A percentile compares a stretch with the other conserved stretches of the same genome.
phyloP scores from a whole-genome alignment of 2,888 invertebrate genomes.

The Pimpla rufipes region DNA sequence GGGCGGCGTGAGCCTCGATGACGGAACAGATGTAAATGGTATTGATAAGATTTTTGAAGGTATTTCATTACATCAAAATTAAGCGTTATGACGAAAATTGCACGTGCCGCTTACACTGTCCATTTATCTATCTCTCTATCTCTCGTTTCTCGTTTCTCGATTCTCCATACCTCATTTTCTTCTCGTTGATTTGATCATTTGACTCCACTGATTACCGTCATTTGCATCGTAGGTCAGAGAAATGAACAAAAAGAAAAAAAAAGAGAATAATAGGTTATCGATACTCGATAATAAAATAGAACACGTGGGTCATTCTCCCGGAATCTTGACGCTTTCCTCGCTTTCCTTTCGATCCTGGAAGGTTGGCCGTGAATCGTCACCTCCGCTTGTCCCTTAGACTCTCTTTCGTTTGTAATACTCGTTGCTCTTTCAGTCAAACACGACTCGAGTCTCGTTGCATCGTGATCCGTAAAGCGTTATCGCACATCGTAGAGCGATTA shows the following conservation, averaged over 20 bases:
- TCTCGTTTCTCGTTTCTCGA: conserved; percentile 51
- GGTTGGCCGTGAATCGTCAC: conserved; percentile 24
- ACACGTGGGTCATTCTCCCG: conserved; percentile 80
- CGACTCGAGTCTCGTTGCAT: conserved; percentile 44
- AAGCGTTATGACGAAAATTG: conserved; percentile 83
- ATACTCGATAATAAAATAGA: conserved; percentile 62
- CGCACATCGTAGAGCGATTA: conserved; percentile 51
- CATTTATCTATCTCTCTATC: conserved; percentile 64
- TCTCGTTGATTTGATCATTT: conserved; percentile 61
- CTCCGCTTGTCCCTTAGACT: conserved; percentile 46
- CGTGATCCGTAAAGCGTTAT: conserved; percentile 38
- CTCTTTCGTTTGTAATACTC: conserved; percentile 19
- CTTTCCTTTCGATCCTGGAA: conserved; percentile 25
- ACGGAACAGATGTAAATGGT: conserved; percentile 87
- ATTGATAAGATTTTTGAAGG: conserved; percentile 87
- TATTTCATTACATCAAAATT: conserved; percentile 81
- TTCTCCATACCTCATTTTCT: conserved; percentile 63
- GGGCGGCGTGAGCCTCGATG: conserved; percentile 86
- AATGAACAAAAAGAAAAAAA: conserved; percentile 36
- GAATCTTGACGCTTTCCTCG: conserved; percentile 68
- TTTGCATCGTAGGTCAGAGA: conserved; percentile 70
- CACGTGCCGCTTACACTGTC: conserved; percentile 74
- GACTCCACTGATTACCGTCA: conserved; percentile 64
- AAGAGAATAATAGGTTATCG: conserved; percentile 42
- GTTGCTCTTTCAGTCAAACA: conserved; percentile 4